Evolutionary conservation across 2,113 vertebrate species (phyloP).

Genomic region (Notarius lentiginosus): DNA sequence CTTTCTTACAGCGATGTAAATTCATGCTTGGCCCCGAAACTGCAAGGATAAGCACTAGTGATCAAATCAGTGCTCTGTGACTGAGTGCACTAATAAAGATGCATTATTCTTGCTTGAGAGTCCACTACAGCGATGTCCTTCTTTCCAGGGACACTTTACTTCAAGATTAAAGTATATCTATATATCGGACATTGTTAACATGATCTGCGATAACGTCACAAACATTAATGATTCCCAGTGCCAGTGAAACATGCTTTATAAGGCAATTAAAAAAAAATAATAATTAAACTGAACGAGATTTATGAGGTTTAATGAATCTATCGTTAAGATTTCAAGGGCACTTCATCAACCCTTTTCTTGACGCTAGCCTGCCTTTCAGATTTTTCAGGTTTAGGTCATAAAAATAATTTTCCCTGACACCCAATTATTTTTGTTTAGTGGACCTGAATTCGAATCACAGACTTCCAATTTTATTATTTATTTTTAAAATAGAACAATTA

Average conservation of each 20-base stretch:
- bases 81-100: constrained; percentile 30
- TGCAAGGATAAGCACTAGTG: background rate
- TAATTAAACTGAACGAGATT: background rate
- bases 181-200: background rate
- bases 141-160: background rate
- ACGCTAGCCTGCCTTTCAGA: too few species aligned
- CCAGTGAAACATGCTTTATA: background rate
- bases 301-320: background rate
- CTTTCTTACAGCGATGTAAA: background rate
- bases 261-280: background rate
- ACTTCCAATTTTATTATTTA: too few species aligned
- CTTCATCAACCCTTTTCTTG: background rate
- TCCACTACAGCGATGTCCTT: constrained; percentile 13
- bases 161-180: background rate
- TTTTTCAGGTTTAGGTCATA: too few species aligned
- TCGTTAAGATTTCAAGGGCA: background rate
- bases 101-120: background rate
- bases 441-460: too few species aligned
- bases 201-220: background rate
- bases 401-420: too few species aligned
- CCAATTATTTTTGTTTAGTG: too few species aligned
- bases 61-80: constrained; percentile 19
- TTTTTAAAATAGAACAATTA: too few species aligned
- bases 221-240: background rate
- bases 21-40: background rate